These are phyloP conservation scores for Triplophysa bombifrons DNA, from an alignment of 2,797 vertebrate genomes.

Conservation along the genomic window DNA sequence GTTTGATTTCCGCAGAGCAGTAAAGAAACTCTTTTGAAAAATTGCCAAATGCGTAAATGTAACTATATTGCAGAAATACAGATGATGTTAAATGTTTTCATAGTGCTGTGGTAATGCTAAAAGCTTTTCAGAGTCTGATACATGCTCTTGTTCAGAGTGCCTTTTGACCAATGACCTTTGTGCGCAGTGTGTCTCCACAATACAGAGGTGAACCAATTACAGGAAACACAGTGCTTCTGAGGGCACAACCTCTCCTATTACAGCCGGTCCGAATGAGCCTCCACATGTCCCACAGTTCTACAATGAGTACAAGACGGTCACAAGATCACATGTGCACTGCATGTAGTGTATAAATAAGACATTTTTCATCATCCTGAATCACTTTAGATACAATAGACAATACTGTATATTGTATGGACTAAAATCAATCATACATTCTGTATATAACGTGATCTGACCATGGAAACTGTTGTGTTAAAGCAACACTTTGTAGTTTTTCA, in stretches of 20 bases:
- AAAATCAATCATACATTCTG: neutral
- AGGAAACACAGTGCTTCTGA: slow-evolving; percentile 1
- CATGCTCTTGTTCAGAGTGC: neutral
- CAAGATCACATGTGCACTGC: neutral
- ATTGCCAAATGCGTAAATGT: too few species aligned
- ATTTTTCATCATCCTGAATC: neutral
- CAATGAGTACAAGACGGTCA: slow-evolving; percentile 3
- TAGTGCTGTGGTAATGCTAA: neutral
- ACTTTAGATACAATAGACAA: neutral
- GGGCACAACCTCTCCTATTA: slow-evolving; percentile 21
- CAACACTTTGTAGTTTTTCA: too few species aligned
- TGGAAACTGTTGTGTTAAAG: too few species aligned
- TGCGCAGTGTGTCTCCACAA: neutral
- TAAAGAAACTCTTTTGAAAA: too few species aligned
- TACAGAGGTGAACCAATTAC: slow-evolving; percentile 8
- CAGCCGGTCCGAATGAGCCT: neutral
- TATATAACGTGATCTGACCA: neutral
- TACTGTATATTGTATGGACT: neutral
- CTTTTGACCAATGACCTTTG: slow-evolving; percentile 22
- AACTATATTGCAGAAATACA: neutral
- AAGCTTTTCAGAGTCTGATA: neutral
- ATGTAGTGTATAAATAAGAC: neutral
- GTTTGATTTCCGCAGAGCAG: too few species aligned
- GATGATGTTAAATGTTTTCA: neutral
- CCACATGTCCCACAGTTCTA: neutral